Conservation (phyloP, 2,888 invertebrate genomes). For the Liodrosophila aerea region DNA sequence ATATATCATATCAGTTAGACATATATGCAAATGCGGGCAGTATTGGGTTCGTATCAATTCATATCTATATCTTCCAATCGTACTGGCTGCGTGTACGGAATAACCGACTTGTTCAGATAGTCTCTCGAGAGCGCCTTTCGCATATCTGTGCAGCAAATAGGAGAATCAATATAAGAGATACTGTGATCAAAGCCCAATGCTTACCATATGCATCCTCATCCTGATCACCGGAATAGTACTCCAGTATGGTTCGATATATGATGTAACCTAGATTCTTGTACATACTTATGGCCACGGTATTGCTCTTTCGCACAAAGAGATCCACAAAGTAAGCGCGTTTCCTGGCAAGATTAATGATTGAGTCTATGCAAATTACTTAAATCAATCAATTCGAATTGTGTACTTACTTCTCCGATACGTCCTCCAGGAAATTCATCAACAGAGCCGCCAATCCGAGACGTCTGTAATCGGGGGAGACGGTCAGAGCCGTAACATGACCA, state of each 20-base stretch:
- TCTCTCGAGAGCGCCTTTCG: constrained; percentile 98
- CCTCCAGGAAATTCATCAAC: constrained; percentile 96
- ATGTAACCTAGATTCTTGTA: constrained; percentile 97
- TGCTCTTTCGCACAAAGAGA: constrained; percentile 98
- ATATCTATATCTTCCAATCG: constrained; percentile 95
- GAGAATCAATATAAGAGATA: too few species aligned
- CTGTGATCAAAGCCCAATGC: too few species aligned
- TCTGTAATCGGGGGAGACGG: constrained; percentile 96
- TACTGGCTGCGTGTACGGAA: constrained; percentile 97
- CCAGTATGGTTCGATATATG: constrained; percentile 96
- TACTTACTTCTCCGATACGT: constrained; percentile 95
- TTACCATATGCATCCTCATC: constrained; percentile 99
- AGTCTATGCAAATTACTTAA: too few species aligned
- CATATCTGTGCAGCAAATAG: too few species aligned
- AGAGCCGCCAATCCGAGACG: constrained; percentile 95
- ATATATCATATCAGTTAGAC: constrained; percentile 46
- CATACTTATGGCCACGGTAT: constrained; percentile 98
- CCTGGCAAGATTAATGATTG: constrained; percentile 83
- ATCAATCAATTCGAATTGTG: too few species aligned
- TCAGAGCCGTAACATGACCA: constrained; percentile 99
- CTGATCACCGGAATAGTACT: constrained; percentile 98
- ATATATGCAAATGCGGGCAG: constrained; percentile 66
- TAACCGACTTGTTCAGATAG: constrained; percentile 93
- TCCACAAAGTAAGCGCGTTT: constrained; percentile 99
- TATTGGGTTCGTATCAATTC: constrained; percentile 66